Evolutionary conservation across 2,888 invertebrate species (phyloP).

Genomic region (Habroteleia sp.): DNA sequence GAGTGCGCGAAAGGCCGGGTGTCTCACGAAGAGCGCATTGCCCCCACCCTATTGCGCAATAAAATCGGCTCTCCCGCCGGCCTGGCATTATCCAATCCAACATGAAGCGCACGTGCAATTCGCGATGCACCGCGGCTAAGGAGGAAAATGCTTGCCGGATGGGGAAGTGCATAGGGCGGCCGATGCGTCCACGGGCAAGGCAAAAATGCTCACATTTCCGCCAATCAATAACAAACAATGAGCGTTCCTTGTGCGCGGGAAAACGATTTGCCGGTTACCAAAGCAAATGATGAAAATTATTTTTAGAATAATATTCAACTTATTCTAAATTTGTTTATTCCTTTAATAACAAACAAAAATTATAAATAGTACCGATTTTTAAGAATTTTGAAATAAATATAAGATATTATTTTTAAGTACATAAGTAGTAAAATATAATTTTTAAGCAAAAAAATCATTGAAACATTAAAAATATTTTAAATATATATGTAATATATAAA

Average conservation of each 20-base stretch:
- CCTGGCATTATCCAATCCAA: slow-evolving; percentile 64
- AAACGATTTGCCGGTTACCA: too few species aligned
- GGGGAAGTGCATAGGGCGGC: slow-evolving; percentile 67
- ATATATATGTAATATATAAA: too few species aligned
- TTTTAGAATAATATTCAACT: too few species aligned
- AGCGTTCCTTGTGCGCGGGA: neutral
- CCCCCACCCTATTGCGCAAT: slow-evolving; percentile 68
- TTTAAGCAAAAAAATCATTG: too few species aligned
- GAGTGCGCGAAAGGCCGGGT: slow-evolving; percentile 66
- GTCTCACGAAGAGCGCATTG: slow-evolving; percentile 73
- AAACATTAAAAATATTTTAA: too few species aligned
- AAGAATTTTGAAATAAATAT: too few species aligned
- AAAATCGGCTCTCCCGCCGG: slow-evolving; percentile 63
- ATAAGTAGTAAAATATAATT: too few species aligned
- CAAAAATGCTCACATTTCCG: slow-evolving; percentile 22
- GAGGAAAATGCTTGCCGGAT: slow-evolving; percentile 49
- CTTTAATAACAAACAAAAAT: too few species aligned
- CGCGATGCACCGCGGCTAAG: slow-evolving; percentile 66
- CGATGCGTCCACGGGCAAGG: slow-evolving; percentile 20
- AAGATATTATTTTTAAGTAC: too few species aligned
- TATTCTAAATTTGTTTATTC: too few species aligned
- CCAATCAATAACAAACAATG: slow-evolving; percentile 19
- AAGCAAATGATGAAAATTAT: too few species aligned
- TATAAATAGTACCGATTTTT: too few species aligned
- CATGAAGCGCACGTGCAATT: slow-evolving; percentile 65